A percentile compares a stretch with the other conserved stretches of the same genome.
These are phyloP conservation scores for Eulacestoma nigropectus DNA, from an alignment of 2,113 vertebrate species.

Conservation along the genomic window DNA sequence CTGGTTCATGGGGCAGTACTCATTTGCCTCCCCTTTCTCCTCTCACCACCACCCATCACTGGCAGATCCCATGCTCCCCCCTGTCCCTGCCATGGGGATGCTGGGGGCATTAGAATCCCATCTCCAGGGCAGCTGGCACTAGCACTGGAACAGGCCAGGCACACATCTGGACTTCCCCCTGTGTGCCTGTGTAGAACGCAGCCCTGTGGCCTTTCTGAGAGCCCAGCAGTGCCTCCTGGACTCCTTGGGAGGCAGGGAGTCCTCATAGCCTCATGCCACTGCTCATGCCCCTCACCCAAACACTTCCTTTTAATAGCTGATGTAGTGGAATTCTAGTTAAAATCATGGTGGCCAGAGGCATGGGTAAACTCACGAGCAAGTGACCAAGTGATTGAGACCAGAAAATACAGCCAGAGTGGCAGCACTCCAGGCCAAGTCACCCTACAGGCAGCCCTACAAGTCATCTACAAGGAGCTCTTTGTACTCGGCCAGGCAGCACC, in stretches of 20 bases:
- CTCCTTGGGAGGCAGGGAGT: not conserved
- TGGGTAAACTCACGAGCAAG: not conserved
- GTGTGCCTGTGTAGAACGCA: accelerated
- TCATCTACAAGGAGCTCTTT: slow-evolving; percentile 39
- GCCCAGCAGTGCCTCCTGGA: accelerated
- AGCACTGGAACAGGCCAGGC: accelerated
- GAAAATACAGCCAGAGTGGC: not conserved
- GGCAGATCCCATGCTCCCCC: not conserved
- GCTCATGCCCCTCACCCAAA: not conserved
- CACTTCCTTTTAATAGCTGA: not conserved
- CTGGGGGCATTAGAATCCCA: not conserved
- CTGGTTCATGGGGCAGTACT: not conserved
- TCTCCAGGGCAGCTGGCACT: not conserved
- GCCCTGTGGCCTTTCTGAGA: accelerated
- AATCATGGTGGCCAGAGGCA: not conserved
- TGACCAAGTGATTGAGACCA: not conserved
- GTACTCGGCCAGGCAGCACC: not conserved
- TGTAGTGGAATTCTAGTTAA: not conserved
- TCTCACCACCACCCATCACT: not conserved
- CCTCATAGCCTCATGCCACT: not conserved
- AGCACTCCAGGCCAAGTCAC: not conserved
- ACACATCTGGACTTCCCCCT: not conserved
- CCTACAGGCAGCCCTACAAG: not conserved
- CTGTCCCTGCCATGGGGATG: too few species aligned
- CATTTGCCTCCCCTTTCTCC: not conserved